Evolutionary conservation across 2,113 vertebrate species (phyloP).

Genomic region (Poecilia latipinna): DNA sequence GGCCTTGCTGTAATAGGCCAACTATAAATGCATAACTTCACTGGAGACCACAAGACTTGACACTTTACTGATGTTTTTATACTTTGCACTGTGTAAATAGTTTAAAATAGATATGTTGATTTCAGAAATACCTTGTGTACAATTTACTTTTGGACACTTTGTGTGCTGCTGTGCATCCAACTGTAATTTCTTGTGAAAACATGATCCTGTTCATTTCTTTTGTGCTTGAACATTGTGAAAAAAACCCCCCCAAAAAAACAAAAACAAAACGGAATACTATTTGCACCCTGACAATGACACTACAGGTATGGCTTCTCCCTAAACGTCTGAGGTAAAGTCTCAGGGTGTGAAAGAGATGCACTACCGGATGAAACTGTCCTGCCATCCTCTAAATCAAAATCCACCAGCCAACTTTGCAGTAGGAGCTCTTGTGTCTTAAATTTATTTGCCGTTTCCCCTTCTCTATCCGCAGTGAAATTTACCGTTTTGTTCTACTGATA

Average conservation of each 20-base stretch:
- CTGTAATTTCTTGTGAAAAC: conserved; percentile 2
- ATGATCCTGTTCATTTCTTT: conserved; percentile 20
- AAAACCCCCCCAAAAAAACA: too few species aligned
- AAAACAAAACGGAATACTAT: neutral
- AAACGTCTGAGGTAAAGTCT: neutral
- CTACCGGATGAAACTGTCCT: too few species aligned
- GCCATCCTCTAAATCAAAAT: neutral
- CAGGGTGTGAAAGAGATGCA: neutral
- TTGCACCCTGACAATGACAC: neutral
- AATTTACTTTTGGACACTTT: conserved; percentile 28
- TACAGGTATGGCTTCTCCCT: neutral
- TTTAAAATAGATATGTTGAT: conserved; percentile 12
- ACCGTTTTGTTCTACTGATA: neutral
- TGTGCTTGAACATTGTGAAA: conserved; percentile 25
- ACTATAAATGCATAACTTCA: conserved; percentile 22
- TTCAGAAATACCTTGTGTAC: conserved; percentile 14
- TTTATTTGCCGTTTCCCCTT: neutral
- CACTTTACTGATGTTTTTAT: neutral
- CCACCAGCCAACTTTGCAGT: neutral
- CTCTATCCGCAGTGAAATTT: neutral
- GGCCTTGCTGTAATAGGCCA: neutral
- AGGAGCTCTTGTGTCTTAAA: neutral
- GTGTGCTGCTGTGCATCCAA: conserved; percentile 1
- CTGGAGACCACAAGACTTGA: conserved; percentile 13
- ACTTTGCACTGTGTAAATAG: conserved; percentile 27